A percentile compares a stretch with the other conserved stretches of the same genome.
Conservation (phyloP, 2,888 invertebrate species). For the Ormyrus thymus region DNA sequence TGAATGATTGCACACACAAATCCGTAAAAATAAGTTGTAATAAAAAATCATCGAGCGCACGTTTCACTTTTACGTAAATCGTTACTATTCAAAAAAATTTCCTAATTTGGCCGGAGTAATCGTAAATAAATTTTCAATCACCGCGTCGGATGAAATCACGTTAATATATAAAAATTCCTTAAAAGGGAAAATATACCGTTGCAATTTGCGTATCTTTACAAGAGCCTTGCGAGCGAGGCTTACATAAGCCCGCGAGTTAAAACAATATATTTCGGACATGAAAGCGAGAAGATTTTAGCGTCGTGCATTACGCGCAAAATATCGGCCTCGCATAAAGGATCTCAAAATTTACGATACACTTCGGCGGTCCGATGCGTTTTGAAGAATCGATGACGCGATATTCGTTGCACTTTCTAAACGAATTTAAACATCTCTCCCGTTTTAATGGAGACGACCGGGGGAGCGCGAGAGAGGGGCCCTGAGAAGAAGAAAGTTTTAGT, state of each 20-base stretch:
- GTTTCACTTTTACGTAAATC: too few relatives aligned
- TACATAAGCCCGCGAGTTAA: slow-evolving; percentile 22
- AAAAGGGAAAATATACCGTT: too few relatives aligned
- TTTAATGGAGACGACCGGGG: slow-evolving; percentile 8
- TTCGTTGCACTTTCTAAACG: slow-evolving; percentile 52
- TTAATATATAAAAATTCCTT: too few relatives aligned
- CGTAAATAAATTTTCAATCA: too few relatives aligned
- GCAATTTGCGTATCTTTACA: not conserved
- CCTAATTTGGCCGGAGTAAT: too few relatives aligned
- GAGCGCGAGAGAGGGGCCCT: not conserved
- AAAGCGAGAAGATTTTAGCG: slow-evolving; percentile 19
- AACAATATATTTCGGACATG: slow-evolving; percentile 26
- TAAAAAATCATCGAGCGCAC: too few relatives aligned
- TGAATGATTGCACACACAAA: too few relatives aligned
- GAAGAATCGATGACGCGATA: slow-evolving; percentile 46
- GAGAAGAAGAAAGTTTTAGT: slow-evolving; percentile 44
- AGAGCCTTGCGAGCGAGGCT: not conserved
- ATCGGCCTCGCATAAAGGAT: not conserved
- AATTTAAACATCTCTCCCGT: slow-evolving; percentile 41
- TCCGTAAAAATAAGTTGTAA: too few relatives aligned
- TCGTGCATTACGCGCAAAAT: slow-evolving; percentile 10
- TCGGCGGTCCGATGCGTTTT: slow-evolving; percentile 2
- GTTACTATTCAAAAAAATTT: too few relatives aligned
- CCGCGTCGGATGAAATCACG: too few relatives aligned
- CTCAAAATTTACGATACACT: slow-evolving; percentile 41